Conservation (phyloP, 2,888 invertebrate species). For the Dynastes hyllus region DNA sequence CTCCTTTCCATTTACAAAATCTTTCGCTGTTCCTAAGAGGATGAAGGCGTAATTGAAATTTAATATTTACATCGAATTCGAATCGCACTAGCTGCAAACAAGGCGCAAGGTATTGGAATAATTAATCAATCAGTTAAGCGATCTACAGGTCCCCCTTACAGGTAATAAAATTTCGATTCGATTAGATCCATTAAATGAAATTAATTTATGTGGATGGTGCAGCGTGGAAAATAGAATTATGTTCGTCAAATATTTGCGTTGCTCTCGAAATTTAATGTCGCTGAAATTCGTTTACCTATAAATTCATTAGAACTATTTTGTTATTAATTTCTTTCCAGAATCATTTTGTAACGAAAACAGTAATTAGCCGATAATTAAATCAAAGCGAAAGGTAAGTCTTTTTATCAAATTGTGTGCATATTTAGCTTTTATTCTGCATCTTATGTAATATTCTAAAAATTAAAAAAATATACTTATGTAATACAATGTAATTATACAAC, state of each 20-base stretch:
- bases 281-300: conserved; percentile 11
- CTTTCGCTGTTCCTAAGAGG: conserved; percentile 20
- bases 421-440: too few relatives aligned
- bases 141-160: conserved; percentile 44
- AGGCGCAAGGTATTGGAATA: conserved; percentile 37
- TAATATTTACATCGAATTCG: conserved; percentile 41
- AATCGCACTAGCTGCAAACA: conserved; percentile 20
- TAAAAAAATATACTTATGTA: too few relatives aligned
- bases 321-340: background rate
- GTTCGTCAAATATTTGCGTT: conserved; percentile 50
- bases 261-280: conserved; percentile 49
- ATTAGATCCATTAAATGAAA: conserved; percentile 48
- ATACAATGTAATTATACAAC: too few relatives aligned
- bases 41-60: conserved; percentile 33
- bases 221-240: conserved; percentile 43
- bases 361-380: too few relatives aligned
- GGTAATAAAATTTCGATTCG: conserved; percentile 46
- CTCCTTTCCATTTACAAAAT: background rate
- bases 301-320: too few relatives aligned
- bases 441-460: too few relatives aligned
- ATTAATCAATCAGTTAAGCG: conserved; percentile 43
- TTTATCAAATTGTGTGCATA: too few relatives aligned
- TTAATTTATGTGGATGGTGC: conserved; percentile 46
- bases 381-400: too few relatives aligned
- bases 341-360: too few relatives aligned